Conservation (phyloP, 2,797 vertebrate species). For the Centroberyx gerrardi region DNA sequence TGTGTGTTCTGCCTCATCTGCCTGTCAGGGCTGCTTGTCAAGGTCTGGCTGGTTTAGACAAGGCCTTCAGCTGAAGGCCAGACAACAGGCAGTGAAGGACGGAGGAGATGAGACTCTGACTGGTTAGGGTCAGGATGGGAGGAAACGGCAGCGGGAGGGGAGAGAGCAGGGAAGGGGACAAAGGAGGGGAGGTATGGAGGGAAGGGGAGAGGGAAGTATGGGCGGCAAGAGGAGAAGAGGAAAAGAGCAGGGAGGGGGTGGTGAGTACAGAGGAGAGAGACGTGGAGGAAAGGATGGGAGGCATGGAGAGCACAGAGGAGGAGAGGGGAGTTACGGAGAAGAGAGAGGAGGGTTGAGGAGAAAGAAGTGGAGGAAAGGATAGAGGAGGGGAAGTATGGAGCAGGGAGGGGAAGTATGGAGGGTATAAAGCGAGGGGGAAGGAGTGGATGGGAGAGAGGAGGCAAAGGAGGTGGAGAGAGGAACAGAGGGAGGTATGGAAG, state of each 20-base stretch:
- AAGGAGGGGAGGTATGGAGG: not conserved
- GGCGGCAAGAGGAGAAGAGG: not conserved
- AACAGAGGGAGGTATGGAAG: not conserved
- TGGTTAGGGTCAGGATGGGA: conserved; percentile 33
- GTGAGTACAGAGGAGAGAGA: not conserved
- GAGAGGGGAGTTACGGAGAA: not conserved
- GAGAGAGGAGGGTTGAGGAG: not conserved
- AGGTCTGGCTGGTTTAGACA: conserved; percentile 61
- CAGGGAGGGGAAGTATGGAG: not conserved
- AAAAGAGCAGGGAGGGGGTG: not conserved
- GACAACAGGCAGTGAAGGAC: conserved; percentile 69
- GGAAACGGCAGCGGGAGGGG: conserved; percentile 43
- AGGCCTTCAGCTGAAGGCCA: conserved; percentile 74
- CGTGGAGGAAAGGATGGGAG: not conserved
- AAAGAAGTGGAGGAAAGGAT: conserved; percentile 1
- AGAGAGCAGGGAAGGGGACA: conserved; percentile 16
- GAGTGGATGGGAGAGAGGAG: not conserved
- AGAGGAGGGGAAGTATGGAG: not conserved
- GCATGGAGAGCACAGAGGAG: not conserved
- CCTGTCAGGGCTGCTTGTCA: conserved; percentile 68
- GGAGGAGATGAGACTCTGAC: conserved; percentile 47
- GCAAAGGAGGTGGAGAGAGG: not conserved
- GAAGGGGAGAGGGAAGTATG: not conserved
- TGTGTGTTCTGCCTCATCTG: conserved; percentile 55
- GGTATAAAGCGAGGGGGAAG: not conserved